Evolutionary conservation across 2,797 vertebrate genomes (phyloP).

Genomic region (Smutsia temminckii): DNA sequence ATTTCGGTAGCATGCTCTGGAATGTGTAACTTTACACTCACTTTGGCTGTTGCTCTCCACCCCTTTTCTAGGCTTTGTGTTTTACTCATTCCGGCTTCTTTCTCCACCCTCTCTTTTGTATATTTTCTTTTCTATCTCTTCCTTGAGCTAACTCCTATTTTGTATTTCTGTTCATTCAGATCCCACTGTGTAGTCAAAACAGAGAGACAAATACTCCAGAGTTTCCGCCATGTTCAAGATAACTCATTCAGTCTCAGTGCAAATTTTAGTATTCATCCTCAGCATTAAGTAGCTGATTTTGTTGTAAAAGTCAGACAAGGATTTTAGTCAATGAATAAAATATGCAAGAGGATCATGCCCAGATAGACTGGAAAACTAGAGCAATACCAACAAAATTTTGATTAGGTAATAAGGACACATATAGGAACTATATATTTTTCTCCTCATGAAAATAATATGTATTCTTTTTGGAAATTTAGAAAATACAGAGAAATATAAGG

Average conservation of each 20-base stretch:
- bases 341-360: neutral
- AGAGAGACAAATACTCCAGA: neutral
- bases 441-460: neutral
- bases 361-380: neutral
- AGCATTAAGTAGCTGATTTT: slow-evolving; percentile 10
- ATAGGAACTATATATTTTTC: neutral
- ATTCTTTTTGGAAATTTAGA: neutral
- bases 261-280: slow-evolving; percentile 9
- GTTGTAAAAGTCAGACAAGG: neutral
- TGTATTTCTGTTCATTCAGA: neutral
- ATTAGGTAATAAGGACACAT: neutral
- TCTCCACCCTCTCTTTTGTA: neutral
- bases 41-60: neutral
- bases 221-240: neutral
- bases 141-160: neutral
- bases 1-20: neutral
- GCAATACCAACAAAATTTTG: neutral
- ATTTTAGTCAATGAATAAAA: slow-evolving; percentile 42
- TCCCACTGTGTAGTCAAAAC: neutral
- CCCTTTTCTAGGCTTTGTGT: neutral
- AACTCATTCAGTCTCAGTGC: neutral
- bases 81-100: neutral
- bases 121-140: neutral
- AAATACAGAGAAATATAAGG: neutral
- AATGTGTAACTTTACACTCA: neutral